Evolutionary conservation across 1,140 invertebrate genomes (phyloP).

Genomic region (Ericerus pela): DNA sequence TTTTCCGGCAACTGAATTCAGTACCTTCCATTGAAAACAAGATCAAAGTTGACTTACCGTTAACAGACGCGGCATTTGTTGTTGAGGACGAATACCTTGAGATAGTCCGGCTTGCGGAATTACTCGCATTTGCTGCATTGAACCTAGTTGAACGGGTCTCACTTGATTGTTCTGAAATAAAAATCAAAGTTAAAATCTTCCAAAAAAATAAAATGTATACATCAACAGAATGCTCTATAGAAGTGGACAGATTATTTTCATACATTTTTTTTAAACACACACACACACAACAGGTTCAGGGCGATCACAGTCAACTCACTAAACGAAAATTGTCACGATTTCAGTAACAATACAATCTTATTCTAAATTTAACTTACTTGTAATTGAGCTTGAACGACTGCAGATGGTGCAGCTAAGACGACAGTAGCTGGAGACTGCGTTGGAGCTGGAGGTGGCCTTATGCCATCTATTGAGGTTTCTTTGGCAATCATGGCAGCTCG

Average conservation of each 20-base stretch:
- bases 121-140: conserved; percentile 24
- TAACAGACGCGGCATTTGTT: conserved; percentile 24
- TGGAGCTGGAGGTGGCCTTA: conserved; percentile 58
- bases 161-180: conserved; percentile 14
- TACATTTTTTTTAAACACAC: too few relatives aligned
- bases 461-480: conserved; percentile 90
- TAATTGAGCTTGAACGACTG: not conserved
- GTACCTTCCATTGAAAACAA: not conserved
- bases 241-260: too few relatives aligned
- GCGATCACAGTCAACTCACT: too few relatives aligned
- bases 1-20: not conserved
- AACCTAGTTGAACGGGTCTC: conserved; percentile 16
- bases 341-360: not conserved
- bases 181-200: too few relatives aligned
- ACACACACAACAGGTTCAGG: too few relatives aligned
- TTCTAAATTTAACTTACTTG: not conserved
- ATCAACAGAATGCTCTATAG: too few relatives aligned
- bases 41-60: conserved; percentile 24
- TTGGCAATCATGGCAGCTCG: conserved; percentile 77
- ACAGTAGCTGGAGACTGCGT: conserved; percentile 17
- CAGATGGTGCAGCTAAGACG: conserved; percentile 17
- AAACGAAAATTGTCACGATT: too few relatives aligned
- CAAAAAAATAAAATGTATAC: too few relatives aligned
- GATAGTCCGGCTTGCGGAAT: conserved; percentile 21
- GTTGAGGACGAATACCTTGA: conserved; percentile 14